Percentiles rank a stretch among this genome's conserved stretches.
These are phyloP conservation scores for Haliclona indistincta DNA, from an alignment of 37 sponge, comb jelly and placozoan species.

Conservation along the genomic window DNA sequence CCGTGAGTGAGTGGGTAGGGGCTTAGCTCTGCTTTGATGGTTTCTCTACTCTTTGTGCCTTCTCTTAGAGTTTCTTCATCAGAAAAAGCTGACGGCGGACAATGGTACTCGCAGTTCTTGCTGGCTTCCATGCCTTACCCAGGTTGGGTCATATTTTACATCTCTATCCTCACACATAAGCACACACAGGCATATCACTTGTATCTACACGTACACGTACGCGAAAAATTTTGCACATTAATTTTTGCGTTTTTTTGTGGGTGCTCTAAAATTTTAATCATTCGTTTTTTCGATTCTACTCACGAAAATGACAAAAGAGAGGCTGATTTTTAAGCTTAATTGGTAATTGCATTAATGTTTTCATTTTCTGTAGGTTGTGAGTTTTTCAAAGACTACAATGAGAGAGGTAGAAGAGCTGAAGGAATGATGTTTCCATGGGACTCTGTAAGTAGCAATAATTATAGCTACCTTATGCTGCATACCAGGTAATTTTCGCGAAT, in stretches of 20 bases:
- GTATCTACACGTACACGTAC: not conserved
- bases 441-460: slow-evolving; percentile 30
- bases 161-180: too few relatives aligned
- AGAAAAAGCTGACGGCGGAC: slow-evolving; percentile 93
- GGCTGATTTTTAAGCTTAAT: too few relatives aligned
- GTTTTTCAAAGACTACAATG: slow-evolving; percentile 57
- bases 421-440: slow-evolving; percentile 51
- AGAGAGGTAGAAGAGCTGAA: slow-evolving; percentile 8
- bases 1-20: slow-evolving; percentile 45
- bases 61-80: slow-evolving; percentile 83
- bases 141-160: slow-evolving; percentile 48
- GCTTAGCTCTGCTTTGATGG: not conserved
- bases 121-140: slow-evolving; percentile 96
- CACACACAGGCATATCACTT: too few relatives aligned
- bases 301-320: too few relatives aligned
- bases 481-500: too few relatives aligned
- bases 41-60: not conserved
- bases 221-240: too few relatives aligned
- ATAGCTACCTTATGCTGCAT: too few relatives aligned
- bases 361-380: slow-evolving; percentile 40
- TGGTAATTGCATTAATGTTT: too few relatives aligned
- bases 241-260: too few relatives aligned
- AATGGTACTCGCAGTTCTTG: slow-evolving; percentile 81
- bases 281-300: too few relatives aligned
- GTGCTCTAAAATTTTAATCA: too few relatives aligned